Base-by-base conservation (phyloP, 2,113 vertebrate species). In the Catharus minimus region DNA sequence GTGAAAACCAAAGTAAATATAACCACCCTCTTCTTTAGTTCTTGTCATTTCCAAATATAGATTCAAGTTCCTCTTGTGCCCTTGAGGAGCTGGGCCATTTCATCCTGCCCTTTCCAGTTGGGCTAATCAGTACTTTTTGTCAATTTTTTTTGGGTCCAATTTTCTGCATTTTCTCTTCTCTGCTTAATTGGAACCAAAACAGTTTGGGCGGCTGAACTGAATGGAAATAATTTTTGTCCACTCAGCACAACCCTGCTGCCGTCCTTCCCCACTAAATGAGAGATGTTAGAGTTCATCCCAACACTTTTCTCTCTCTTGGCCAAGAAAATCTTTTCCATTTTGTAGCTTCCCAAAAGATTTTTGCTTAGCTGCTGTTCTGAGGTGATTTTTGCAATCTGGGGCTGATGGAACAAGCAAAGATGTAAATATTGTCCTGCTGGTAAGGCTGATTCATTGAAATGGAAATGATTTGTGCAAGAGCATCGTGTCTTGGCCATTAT, bases 341-440 rank as follows among this genome's bases (percentile, higher is more conserved):
- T 72, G 53, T 20, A 82, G 28, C 49, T 93, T 84, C 56, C 39
- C 11, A 15, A 22, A 89, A 85, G 58, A 33, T 66, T 94, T 95
- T 87, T 89, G 71, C 78, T 69, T 71, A 90, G 73, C 22, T 86
- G 49, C 47, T 79, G 28, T 36, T 90, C 89, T 3, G 33, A 64
- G 69, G 44, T 1, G 30, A 12, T 91, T 49, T 62, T 46, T 86
- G 62, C 84, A 68, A 75, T 84, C 44, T 11, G 61, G 73, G 85
- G 33, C 41, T 61, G 81, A 49, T 49, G 23, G 89, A 90, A 86
- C 22, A 61, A 68, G 66, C 15, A 10, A 33, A 88, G 86, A 56
- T 93, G 89, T 86, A 90, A 93, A 94, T 92, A 92, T 89, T 91
- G 91, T 62, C 87, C 89, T 4, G 3, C 50, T 75, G 78, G 55